phyloP scores from a whole-genome alignment of 2,797 vertebrate species.

The Ciconia nigra region DNA sequence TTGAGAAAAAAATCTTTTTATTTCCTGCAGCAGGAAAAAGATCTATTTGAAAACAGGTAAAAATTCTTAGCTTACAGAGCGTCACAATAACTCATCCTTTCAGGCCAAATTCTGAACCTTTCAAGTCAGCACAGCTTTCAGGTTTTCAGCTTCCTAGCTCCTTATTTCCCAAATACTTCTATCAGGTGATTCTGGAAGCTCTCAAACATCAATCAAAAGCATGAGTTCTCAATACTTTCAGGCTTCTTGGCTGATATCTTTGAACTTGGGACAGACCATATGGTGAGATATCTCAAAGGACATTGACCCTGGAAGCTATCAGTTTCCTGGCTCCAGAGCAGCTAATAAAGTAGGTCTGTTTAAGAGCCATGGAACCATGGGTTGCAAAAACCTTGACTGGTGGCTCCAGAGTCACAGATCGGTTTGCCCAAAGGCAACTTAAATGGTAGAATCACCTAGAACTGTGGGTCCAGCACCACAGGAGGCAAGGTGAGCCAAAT shows the following conservation, averaged over 20 bases:
- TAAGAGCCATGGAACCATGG: not conserved
- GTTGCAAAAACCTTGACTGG: not conserved
- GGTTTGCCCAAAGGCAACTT: not conserved
- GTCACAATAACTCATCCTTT: not conserved
- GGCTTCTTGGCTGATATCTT: not conserved
- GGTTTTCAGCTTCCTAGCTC: not conserved
- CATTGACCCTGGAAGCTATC: not conserved
- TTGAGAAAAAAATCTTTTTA: not conserved
- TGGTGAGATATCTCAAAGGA: not conserved
- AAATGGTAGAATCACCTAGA: not conserved
- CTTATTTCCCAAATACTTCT: not conserved
- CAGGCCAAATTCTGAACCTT: not conserved
- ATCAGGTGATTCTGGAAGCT: not conserved
- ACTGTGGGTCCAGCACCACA: not conserved
- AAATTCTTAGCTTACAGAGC: not conserved
- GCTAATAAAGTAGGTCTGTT: not conserved
- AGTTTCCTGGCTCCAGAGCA: not conserved
- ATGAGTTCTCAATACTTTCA: not conserved
- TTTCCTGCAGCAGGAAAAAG: not conserved
- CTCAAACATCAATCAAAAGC: not conserved
- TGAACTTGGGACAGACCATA: not conserved
- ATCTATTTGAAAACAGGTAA: not conserved
- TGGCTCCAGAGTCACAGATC: not conserved
- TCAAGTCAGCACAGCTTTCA: not conserved
- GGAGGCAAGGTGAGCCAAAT: not conserved